Base-by-base conservation (phyloP, 2,113 vertebrate genomes). In the Equus quagga region DNA sequence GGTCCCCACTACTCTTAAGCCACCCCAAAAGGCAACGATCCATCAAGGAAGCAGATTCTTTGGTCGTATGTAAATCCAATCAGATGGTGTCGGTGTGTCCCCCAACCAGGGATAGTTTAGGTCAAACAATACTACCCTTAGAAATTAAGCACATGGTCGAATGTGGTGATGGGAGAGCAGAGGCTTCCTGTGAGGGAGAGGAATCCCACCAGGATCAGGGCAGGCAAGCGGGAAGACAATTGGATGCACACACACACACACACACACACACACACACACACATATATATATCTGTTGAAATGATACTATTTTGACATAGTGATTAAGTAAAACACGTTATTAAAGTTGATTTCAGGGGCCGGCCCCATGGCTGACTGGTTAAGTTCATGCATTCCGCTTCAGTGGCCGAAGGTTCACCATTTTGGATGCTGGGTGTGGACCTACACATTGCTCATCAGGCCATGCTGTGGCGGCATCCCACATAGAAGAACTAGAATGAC, bases 11-110 rank as follows among this genome's bases (percentile, higher is more conserved):
- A 8, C 6, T 64, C 19, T 64, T 10, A 10, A 18, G 28, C 5
- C 51, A 79, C 28, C 51, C 23, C 2, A 21, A 60, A 28, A 81
- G n/a, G 1, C 36, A 31, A 28, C 0, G 21, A 7, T 5, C 24
- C 17, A 12, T 2, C 24, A 14, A 5, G 46, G 69, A 64, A 73
- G 12, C 14, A 7, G 33, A 12, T n/a, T 14, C 10, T 36, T 2
- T 1, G 13, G n/a, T 36, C 24, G 0, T 5, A 19, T 26, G 31
- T 6, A 17, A 33, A 54, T 28, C 49, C 13, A 12, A 2, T 12
- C 10, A 12, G 49, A 24, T 49, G 24, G 89, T 36, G n/a, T 5
- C 6, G 36, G 26, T 3, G 6, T 8, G 23, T 26, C 21, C 83
- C 21, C 15, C 13, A 2, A 10, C 14, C 11, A 24, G 64, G 82